Evolutionary conservation across 2,797 vertebrate species (phyloP).

Genomic region (Acestrorhynchus altus): DNA sequence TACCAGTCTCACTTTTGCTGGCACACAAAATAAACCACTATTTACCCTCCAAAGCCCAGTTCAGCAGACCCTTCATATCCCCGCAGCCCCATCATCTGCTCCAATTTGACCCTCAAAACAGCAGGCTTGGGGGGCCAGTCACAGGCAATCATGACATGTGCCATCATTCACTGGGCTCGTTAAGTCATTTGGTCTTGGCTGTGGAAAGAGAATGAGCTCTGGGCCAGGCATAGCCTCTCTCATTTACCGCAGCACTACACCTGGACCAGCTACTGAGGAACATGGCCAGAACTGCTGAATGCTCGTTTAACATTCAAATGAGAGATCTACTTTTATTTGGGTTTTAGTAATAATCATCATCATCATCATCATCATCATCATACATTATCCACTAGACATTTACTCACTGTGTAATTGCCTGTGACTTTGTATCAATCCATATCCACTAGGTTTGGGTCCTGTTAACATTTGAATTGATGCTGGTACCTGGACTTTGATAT

Average conservation of each 20-base stretch:
- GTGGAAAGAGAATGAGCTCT: conserved; percentile 8
- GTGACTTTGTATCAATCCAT: too few relatives aligned
- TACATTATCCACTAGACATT: too few relatives aligned
- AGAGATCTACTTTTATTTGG: too few relatives aligned
- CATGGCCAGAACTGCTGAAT: not conserved
- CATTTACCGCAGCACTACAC: conserved; percentile 1
- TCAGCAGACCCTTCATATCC: not conserved
- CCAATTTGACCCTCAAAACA: conserved; percentile 6
- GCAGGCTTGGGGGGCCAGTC: not conserved
- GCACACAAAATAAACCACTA: not conserved
- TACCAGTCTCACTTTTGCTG: not conserved
- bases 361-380: too few relatives aligned
- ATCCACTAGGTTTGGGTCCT: too few relatives aligned
- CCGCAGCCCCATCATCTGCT: not conserved
- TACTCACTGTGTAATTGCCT: too few relatives aligned
- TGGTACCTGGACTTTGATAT: too few relatives aligned
- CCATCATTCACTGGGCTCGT: conserved; percentile 12
- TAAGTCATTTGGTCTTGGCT: conserved; percentile 31
- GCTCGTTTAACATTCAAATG: too few relatives aligned
- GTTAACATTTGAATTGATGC: too few relatives aligned
- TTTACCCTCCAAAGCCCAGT: not conserved
- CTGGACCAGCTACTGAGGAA: not conserved
- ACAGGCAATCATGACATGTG: not conserved
- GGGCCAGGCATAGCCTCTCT: not conserved
- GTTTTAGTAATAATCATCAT: too few relatives aligned